A percentile compares a stretch with the other conserved stretches of the same genome.
Evolutionary conservation across 2,888 invertebrate species (phyloP).

Genomic region (Spodoptera littoralis): DNA sequence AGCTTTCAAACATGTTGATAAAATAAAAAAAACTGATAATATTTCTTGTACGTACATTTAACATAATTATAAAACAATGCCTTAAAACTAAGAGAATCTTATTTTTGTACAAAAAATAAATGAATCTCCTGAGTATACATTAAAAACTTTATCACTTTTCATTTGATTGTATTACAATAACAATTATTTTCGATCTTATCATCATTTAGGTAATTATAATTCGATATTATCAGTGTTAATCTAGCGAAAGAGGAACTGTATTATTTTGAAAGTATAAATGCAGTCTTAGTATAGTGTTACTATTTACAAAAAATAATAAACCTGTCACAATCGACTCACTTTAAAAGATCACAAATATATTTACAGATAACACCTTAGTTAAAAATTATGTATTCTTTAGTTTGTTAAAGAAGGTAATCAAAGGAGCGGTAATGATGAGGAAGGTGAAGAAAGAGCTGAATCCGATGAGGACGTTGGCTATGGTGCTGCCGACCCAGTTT

Average conservation of each 20-base stretch:
- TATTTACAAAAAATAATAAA: background rate
- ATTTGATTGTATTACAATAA: background rate
- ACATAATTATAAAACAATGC: too few relatives aligned
- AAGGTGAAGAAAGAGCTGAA: slow-evolving; percentile 62
- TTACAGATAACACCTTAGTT: background rate
- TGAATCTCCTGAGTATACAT: slow-evolving; percentile 6
- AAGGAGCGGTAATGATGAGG: slow-evolving; percentile 69
- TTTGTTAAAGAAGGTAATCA: slow-evolving; percentile 65
- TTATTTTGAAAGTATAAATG: slow-evolving; percentile 4
- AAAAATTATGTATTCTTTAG: slow-evolving; percentile 22
- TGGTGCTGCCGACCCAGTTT: slow-evolving; percentile 56
- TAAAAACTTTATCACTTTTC: background rate
- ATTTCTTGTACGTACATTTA: slow-evolving; percentile 1
- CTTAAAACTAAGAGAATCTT: slow-evolving; percentile 23
- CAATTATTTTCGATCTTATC: background rate
- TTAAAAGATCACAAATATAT: too few relatives aligned
- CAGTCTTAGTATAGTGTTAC: slow-evolving; percentile 6
- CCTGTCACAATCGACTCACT: too few relatives aligned
- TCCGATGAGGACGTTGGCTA: slow-evolving; percentile 64
- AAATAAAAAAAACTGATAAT: too few relatives aligned
- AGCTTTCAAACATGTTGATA: too few relatives aligned
- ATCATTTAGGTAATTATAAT: background rate
- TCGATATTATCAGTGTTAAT: slow-evolving; percentile 3
- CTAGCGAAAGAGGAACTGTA: background rate
- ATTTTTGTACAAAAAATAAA: slow-evolving; percentile 29